Evolutionary conservation across 2,888 invertebrate genomes (phyloP).

Genomic region (Amiota mariae): DNA sequence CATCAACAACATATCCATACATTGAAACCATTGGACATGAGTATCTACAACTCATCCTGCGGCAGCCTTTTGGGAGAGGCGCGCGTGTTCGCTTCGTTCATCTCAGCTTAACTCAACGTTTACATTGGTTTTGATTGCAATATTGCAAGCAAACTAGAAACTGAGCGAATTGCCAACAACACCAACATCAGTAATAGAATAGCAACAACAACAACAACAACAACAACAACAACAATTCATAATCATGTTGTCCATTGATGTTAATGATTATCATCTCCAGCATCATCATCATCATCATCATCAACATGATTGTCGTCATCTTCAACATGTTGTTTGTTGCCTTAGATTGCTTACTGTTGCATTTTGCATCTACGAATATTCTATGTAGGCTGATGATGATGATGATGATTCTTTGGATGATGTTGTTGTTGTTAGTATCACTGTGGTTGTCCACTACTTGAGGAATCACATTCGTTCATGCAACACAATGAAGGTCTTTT

Average conservation of each 20-base stretch:
- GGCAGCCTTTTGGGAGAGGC: not conserved
- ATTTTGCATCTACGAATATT: not conserved
- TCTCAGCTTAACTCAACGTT: not conserved
- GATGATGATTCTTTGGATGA: slow-evolving; percentile 9
- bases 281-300: not conserved
- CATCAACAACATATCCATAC: not conserved
- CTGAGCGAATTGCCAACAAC: not conserved
- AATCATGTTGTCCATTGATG: slow-evolving; percentile 23
- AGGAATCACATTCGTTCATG: slow-evolving; percentile 4
- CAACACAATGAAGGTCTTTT: slow-evolving; percentile 24
- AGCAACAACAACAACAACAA: too few relatives aligned
- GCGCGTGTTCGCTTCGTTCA: slow-evolving; percentile 2
- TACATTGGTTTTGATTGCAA: slow-evolving; percentile 26
- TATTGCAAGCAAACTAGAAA: slow-evolving; percentile 13
- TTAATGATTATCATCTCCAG: slow-evolving; percentile 9
- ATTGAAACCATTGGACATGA: not conserved
- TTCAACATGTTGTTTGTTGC: not conserved
- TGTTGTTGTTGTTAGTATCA: slow-evolving; percentile 6
- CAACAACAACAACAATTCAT: not conserved
- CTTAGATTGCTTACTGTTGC: not conserved
- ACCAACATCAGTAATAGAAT: too few relatives aligned
- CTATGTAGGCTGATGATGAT: not conserved
- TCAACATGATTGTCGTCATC: not conserved
- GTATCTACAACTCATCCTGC: slow-evolving; percentile 4
- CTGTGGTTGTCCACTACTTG: not conserved